Percentiles rank a stretch among this genome's conserved stretches.
These are phyloP conservation scores for Megaceryle alcyon DNA, from an alignment of 2,797 vertebrate genomes.

Conservation along the genomic window DNA sequence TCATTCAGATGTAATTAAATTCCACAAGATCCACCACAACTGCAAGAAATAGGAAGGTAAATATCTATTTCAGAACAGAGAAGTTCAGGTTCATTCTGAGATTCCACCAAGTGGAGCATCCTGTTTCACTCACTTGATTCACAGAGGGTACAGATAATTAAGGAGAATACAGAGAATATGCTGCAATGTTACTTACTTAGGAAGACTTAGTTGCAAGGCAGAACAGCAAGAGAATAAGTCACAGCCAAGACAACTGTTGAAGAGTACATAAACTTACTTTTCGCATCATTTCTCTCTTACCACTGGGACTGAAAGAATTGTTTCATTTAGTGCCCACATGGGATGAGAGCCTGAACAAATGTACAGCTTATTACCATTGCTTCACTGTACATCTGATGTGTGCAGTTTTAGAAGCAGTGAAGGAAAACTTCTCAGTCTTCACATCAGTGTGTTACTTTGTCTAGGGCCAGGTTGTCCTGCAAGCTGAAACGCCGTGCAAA, in stretches of 20 bases:
- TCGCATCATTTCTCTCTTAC: neutral
- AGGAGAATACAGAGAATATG: neutral
- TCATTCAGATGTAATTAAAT: neutral
- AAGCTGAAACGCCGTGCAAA: neutral
- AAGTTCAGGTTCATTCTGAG: neutral
- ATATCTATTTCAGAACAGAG: neutral
- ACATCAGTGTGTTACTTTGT: neutral
- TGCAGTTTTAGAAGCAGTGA: neutral
- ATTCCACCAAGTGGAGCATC: neutral
- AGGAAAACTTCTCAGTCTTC: neutral
- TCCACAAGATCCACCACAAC: neutral
- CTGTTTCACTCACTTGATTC: neutral
- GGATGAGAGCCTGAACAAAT: neutral
- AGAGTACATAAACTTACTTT: neutral
- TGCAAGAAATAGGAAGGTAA: neutral
- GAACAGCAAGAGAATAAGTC: neutral
- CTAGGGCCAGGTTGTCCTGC: neutral
- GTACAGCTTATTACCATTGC: neutral
- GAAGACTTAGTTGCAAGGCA: neutral
- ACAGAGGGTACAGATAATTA: neutral
- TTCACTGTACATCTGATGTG: neutral
- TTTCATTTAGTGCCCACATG: neutral
- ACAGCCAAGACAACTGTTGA: neutral
- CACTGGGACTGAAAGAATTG: neutral
- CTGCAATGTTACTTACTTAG: neutral